Evolutionary conservation across 2,113 vertebrate genomes (phyloP).

Genomic region (Xenopus borealis): DNA sequence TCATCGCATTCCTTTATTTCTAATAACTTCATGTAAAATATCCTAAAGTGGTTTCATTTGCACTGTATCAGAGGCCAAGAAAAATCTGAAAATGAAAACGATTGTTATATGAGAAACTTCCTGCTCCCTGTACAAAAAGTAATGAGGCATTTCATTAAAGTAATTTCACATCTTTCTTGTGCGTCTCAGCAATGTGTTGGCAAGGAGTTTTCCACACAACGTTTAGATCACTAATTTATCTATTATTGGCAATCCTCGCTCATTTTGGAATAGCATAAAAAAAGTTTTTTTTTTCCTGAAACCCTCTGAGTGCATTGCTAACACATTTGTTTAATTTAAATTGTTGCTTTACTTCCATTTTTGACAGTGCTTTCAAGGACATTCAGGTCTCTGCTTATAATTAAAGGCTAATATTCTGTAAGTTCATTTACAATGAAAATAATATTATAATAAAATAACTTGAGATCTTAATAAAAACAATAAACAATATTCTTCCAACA

Average conservation of each 20-base stretch:
- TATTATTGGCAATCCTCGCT: slow-evolving; percentile 25
- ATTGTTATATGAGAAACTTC: slow-evolving; percentile 25
- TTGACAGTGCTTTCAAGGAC: slow-evolving; percentile 40
- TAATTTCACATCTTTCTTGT: slow-evolving; percentile 8
- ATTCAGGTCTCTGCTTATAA: slow-evolving; percentile 41
- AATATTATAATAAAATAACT: slow-evolving; percentile 2
- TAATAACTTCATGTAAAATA: too few species aligned
- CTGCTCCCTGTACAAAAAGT: slow-evolving; percentile 4
- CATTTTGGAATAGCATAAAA: slow-evolving; percentile 38
- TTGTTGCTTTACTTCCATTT: slow-evolving; percentile 37
- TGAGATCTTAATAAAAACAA: too few species aligned
- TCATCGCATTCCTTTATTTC: too few species aligned
- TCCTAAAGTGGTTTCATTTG: too few species aligned
- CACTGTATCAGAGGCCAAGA: neutral
- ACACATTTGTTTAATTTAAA: slow-evolving; percentile 43
- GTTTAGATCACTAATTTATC: slow-evolving; percentile 31
- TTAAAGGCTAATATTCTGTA: slow-evolving; percentile 31
- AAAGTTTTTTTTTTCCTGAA: neutral
- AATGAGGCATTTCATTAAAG: slow-evolving; percentile 18
- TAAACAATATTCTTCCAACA: too few species aligned
- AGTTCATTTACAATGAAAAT: slow-evolving; percentile 27
- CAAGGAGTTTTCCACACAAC: slow-evolving; percentile 1
- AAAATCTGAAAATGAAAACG: slow-evolving; percentile 1
- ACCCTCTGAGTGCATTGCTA: slow-evolving; percentile 31
- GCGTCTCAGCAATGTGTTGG: slow-evolving; percentile 17